Base-by-base conservation (phyloP, 2,797 vertebrate genomes). In the Notolabrus celidotus region DNA sequence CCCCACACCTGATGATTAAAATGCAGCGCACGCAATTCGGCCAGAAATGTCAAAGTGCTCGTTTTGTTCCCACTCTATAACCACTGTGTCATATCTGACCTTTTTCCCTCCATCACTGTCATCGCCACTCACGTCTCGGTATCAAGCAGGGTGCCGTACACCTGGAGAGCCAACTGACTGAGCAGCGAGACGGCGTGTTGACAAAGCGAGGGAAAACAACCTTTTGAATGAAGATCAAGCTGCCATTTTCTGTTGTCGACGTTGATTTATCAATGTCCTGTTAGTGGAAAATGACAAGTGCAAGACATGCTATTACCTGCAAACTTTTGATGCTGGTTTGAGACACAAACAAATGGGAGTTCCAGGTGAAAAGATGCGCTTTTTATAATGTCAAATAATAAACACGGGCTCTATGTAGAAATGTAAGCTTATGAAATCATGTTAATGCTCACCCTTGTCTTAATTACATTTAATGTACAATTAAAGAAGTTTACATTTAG, bases 91-190 rank as follows among this genome's bases (percentile, higher is more conserved):
- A 89, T 83, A 85, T 77, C 74, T 91, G 92, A 93, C 92, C 92
- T 93, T 93, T 46, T 92, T 88, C 72, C 73, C 82, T 89, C 80
- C 83, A 84, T 92, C 91, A 89, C 82, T 86, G 85, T 92, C 89
- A 89, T 61, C 27, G 36, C 69, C 72, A 61, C 71, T 86, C 83
- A 85, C 47, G 77, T 87, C 75, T 85, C 43, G 2, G 70, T 69
- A 80, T 87, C 67, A 80, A 75, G 72, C 61, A 55, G 78, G 27
- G 49, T 71, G 46, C 63, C 65, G 63, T 78, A 63, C 82, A 88
- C 84, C 82, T 86, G 79, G 79, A 86, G 82, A 82, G 86, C 25
- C 61, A 16, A 74, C 72, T 49, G 67, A 59, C 77, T 58, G 73
- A 79, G 75, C 78, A 67, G 74, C 54, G 39, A 80, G 78, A 68